Percentiles rank a stretch among this genome's conserved stretches.
These are phyloP conservation scores for Prolemur simus DNA, from an alignment of 2,113 vertebrate genomes.

Conservation along the genomic window DNA sequence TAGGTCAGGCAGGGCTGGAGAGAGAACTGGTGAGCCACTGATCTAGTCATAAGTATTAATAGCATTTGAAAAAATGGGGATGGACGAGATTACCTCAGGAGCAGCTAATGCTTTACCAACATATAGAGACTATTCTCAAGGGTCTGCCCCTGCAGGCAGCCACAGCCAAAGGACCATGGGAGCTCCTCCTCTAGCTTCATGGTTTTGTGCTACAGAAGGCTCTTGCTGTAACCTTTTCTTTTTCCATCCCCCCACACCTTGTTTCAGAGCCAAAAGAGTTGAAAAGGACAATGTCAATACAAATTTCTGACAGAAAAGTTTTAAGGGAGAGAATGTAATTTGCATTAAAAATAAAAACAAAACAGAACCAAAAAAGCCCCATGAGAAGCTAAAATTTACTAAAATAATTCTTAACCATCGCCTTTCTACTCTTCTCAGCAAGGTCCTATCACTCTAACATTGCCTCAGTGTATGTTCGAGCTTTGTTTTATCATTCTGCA, in stretches of 20 bases:
- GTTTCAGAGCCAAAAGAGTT: background rate
- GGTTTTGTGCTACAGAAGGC: background rate
- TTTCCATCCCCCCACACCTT: background rate
- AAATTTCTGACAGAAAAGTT: constrained; percentile 1
- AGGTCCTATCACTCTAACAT: background rate
- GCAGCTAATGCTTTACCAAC: background rate
- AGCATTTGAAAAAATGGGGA: background rate
- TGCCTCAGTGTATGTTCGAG: background rate
- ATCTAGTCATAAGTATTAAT: background rate
- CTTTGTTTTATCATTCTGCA: background rate
- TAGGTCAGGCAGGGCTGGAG: background rate
- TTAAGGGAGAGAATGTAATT: background rate
- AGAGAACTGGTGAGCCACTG: background rate
- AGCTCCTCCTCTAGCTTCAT: accelerated
- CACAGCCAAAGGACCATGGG: background rate
- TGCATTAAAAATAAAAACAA: constrained; percentile 30
- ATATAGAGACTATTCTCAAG: background rate
- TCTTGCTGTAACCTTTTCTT: background rate
- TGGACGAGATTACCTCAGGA: background rate
- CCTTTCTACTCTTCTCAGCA: background rate
- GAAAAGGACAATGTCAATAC: background rate
- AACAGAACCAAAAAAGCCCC: background rate
- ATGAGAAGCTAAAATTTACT: background rate
- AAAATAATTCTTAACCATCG: background rate
- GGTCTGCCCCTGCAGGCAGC: background rate